These are phyloP conservation scores for Pogonomyrmex barbatus DNA, from an alignment of 1,140 invertebrate genomes.

Conservation along the genomic window DNA sequence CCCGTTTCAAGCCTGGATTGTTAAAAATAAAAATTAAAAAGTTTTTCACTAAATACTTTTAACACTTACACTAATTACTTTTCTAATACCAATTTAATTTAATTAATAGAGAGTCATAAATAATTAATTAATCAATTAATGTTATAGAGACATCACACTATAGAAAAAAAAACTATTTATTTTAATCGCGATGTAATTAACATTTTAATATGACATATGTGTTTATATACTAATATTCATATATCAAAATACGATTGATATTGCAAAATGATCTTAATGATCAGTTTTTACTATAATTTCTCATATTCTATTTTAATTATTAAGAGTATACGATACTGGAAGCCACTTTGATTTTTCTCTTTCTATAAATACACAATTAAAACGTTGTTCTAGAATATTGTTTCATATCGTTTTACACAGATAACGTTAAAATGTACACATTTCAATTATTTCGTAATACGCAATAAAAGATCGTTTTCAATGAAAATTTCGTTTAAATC, in stretches of 20 bases:
- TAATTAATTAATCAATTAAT: slow-evolving; percentile 16
- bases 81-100: not conserved
- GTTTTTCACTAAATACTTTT: not conserved
- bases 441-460: not conserved
- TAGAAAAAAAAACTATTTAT: not conserved
- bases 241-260: not conserved
- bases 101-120: not conserved
- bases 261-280: not conserved
- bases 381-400: not conserved
- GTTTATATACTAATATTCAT: not conserved
- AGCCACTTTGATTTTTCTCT: not conserved
- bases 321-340: not conserved
- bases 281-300: not conserved
- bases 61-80: too few relatives aligned
- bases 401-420: slow-evolving; percentile 15
- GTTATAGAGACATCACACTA: not conserved
- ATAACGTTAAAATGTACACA: not conserved
- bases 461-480: not conserved
- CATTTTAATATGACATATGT: not conserved
- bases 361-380: not conserved
- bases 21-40: slow-evolving; percentile 18
- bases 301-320: not conserved
- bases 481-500: not conserved
- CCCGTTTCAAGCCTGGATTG: not conserved
- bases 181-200: slow-evolving; percentile 16